phyloP scores from a whole-genome alignment of 64 coral and sea anemone species.

The Pachyseris speciosa region DNA sequence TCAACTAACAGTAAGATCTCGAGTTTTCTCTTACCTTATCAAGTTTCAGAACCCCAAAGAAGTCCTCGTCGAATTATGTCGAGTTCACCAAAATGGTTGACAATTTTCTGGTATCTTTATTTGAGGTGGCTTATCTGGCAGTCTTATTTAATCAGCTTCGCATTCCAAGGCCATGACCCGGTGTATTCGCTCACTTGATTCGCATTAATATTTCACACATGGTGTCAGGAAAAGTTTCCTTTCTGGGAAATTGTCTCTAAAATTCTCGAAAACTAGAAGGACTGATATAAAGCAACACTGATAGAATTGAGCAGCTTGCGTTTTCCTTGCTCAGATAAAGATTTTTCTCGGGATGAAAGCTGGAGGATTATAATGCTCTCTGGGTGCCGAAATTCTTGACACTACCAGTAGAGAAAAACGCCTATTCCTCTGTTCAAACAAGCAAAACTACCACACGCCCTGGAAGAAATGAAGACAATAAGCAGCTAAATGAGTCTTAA shows the following conservation, averaged over 20 bases:
- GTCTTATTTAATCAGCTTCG: slow-evolving; percentile 37
- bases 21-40: not conserved
- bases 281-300: not conserved
- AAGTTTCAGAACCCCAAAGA: slow-evolving; percentile 19
- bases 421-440: not conserved
- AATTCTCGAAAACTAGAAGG: not conserved
- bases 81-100: not conserved
- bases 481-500: not conserved
- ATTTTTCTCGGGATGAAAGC: not conserved
- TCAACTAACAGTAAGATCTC: not conserved
- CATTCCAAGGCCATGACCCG: slow-evolving; percentile 53
- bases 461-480: not conserved
- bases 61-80: not conserved
- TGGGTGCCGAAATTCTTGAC: not conserved
- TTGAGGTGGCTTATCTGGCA: slow-evolving; percentile 44
- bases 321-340: no score
- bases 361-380: no score
- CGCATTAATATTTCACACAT: slow-evolving; percentile 28
- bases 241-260: not conserved
- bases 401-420: not conserved
- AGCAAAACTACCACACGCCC: not conserved
- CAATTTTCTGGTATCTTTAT: slow-evolving; percentile 16
- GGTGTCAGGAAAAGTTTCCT: not conserved
- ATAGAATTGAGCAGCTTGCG: not conserved
- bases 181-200: slow-evolving; percentile 25